Conservation (phyloP, 2,113 vertebrate genomes). For the Accipiter virgatus region DNA sequence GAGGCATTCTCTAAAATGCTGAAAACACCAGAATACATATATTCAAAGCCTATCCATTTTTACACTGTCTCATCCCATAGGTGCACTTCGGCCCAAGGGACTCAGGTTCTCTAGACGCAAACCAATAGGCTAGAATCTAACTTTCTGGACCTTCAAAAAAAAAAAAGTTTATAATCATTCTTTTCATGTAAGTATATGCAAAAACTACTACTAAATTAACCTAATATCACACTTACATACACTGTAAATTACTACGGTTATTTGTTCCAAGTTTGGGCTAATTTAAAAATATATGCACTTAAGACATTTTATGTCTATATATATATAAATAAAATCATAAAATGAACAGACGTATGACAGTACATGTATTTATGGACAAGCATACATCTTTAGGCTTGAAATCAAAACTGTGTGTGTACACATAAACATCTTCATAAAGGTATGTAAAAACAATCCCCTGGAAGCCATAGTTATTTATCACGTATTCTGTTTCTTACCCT, state of each 20-base stretch:
- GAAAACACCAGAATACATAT: not conserved
- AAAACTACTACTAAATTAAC: not conserved
- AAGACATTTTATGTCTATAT: not conserved
- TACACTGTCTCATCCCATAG: not conserved
- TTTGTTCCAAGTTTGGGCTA: not conserved
- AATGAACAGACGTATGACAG: not conserved
- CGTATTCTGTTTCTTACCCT: conserved; percentile 83
- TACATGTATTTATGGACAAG: not conserved
- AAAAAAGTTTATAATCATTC: not conserved
- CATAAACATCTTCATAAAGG: not conserved
- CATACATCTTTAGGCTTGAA: not conserved
- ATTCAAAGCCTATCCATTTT: not conserved
- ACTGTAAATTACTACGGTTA: not conserved
- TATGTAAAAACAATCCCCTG: not conserved
- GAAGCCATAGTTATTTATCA: not conserved
- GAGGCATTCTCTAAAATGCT: not conserved
- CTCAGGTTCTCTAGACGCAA: not conserved
- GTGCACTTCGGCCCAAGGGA: not conserved
- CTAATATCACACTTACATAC: not conserved
- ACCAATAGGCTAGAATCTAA: not conserved
- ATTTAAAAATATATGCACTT: not conserved
- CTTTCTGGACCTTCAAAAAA: not conserved
- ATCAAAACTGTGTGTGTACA: not conserved
- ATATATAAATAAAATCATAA: not conserved
- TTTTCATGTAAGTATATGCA: not conserved